Percentiles rank a stretch among this genome's conserved stretches.
These are phyloP conservation scores for Chironomus tentans DNA, from an alignment of 2,888 invertebrate genomes.

Conservation along the genomic window DNA sequence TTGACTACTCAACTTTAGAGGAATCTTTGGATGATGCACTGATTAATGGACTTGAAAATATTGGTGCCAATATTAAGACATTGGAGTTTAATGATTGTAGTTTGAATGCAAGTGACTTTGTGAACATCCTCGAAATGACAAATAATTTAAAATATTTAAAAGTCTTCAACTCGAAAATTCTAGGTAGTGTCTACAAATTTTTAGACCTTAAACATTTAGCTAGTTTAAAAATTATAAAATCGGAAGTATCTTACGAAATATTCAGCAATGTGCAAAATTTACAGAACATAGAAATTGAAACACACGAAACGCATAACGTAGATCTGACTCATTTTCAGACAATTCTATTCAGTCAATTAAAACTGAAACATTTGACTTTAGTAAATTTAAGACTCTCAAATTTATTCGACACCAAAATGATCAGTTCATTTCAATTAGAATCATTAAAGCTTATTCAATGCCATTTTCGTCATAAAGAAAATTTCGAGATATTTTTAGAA, in stretches of 20 bases:
- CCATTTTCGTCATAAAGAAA: slow-evolving; percentile 11
- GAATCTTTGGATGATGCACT: background rate
- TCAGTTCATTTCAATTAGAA: background rate
- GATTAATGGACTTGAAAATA: background rate
- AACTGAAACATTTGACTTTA: background rate
- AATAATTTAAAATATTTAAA: background rate
- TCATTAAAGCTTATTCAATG: background rate
- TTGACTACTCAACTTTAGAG: background rate
- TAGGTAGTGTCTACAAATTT: background rate
- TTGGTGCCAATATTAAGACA: background rate
- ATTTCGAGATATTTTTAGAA: slow-evolving; percentile 3
- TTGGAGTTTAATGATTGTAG: slow-evolving; percentile 1
- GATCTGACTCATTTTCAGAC: background rate
- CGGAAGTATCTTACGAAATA: background rate
- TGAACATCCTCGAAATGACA: background rate
- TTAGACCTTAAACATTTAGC: background rate
- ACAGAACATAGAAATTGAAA: background rate
- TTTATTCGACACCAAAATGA: background rate
- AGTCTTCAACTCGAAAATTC: background rate
- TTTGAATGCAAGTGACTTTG: background rate
- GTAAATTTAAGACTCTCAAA: slow-evolving; percentile 12
- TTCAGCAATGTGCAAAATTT: background rate
- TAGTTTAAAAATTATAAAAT: background rate
- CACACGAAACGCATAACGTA: background rate
- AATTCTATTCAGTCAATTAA: background rate